Evolutionary conservation across 2,113 vertebrate genomes (phyloP).

Genomic region (Dryoscopus gambensis): DNA sequence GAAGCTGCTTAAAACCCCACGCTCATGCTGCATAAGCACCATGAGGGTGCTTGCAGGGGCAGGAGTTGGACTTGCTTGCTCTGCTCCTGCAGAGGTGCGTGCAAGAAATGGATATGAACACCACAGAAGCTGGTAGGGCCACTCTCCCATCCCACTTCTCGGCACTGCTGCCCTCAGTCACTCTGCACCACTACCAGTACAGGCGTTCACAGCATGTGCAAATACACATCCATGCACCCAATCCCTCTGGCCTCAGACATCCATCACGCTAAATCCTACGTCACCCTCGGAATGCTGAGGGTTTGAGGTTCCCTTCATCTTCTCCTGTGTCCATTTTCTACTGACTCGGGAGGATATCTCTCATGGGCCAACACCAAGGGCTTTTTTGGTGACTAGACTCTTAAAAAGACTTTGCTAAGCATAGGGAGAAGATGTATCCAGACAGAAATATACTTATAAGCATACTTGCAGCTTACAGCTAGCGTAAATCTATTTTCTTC

Average conservation of each 20-base stretch:
- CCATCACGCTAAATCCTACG: fast-evolving
- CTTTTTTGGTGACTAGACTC: fast-evolving
- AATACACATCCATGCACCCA: fast-evolving
- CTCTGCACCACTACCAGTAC: fast-evolving
- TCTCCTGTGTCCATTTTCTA: background rate
- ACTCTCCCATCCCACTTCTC: fast-evolving
- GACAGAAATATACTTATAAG: background rate
- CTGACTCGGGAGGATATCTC: fast-evolving
- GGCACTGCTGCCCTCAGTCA: fast-evolving
- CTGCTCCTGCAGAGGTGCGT: fast-evolving
- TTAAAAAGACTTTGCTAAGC: background rate
- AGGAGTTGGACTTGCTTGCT: background rate
- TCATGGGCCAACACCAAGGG: fast-evolving
- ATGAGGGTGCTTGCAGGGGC: fast-evolving
- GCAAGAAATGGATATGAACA: background rate
- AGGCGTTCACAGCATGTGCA: fast-evolving
- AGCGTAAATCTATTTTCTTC: background rate
- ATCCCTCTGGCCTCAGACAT: background rate
- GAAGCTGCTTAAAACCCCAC: background rate
- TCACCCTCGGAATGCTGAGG: background rate
- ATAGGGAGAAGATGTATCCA: background rate
- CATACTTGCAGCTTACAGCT: background rate
- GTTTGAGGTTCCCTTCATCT: background rate
- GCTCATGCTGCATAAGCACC: too few relatives aligned
- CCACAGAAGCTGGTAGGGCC: fast-evolving